phyloP scores from a whole-genome alignment of 2,113 vertebrate genomes.

The Ibidorhyncha struthersii region DNA sequence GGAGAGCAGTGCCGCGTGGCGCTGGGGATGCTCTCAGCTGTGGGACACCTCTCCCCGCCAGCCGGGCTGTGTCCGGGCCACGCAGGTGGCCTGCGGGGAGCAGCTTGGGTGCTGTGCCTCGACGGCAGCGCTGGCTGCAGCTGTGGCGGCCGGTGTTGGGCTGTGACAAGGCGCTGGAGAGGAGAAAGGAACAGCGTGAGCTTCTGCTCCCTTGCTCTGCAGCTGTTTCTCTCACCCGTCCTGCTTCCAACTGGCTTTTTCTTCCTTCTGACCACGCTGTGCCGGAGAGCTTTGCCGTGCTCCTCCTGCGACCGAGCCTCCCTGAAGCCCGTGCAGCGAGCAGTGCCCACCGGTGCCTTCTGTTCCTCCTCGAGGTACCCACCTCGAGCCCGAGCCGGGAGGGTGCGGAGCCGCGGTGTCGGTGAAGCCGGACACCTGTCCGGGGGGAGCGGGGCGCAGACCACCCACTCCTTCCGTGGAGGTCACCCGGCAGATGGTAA shows the following conservation, averaged over 20 bases:
- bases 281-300: rapidly evolving
- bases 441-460: rapidly evolving
- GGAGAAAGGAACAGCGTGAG: rapidly evolving
- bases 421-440: neutral
- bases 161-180: rapidly evolving
- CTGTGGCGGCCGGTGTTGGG: neutral
- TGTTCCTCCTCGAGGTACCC: neutral
- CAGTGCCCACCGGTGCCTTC: rapidly evolving
- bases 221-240: neutral
- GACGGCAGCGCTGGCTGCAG: neutral
- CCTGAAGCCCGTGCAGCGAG: neutral
- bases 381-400: rapidly evolving
- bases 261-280: rapidly evolving
- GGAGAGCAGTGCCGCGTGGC: neutral
- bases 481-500: neutral
- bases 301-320: rapidly evolving
- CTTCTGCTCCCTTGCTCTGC: neutral
- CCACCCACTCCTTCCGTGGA: neutral
- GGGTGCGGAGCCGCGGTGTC: too few relatives aligned
- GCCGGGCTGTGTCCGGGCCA: rapidly evolving
- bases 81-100: rapidly evolving
- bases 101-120: neutral
- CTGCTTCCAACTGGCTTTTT: neutral
- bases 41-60: neutral
- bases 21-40: neutral